Base-by-base conservation (phyloP, 1,140 invertebrate genomes). In the Chelonus insularis region DNA sequence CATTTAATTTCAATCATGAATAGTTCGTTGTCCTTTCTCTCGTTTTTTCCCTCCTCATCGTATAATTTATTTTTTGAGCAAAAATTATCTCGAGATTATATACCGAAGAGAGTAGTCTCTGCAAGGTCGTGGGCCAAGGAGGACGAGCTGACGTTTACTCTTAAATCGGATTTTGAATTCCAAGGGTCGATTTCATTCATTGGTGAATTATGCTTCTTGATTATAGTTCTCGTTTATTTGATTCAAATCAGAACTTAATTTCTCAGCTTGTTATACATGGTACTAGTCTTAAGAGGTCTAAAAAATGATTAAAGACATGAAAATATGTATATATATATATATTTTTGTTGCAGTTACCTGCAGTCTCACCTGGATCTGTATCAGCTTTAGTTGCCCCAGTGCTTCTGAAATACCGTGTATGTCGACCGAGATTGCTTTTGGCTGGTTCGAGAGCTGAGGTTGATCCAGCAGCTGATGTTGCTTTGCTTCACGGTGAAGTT, bases 371-470 rank as follows among this genome's bases (percentile, higher is more conserved):
- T 2, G 72, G 77, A 64, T 67, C 75, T 9, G 80, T 85, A 9
- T 82, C 74, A 48, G 74, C 72, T 68, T 75, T 78, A 73, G 86
- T 84, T 37, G 83, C 77, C 4, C 84, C 83, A 7, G 70, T 86
- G 25, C 72, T 88, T 1, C 83, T 81, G 3, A 81, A 79, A 63
- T 79, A 78, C 58, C 73, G 79, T 50, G 76, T 81, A 25, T 79
- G 75, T 62, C 71, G 75, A 37, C 75, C 79, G 12, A 71, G 75
- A 67, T 60, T 81, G 60, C 61, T 86, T 56, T 82, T 89, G 20
- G 86, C 86, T 16, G 86, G 86, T 5, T 87, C 86, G 1, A 84
- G 85, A 68, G 86, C 87, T 41, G 84, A 85, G 39, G 83, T 87
- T 14, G 84, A 87, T 65, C 83, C 76, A 64, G 84, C 77, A 20